phyloP scores from a whole-genome alignment of 2,888 invertebrate genomes.

The Nemapogon koenigi region DNA sequence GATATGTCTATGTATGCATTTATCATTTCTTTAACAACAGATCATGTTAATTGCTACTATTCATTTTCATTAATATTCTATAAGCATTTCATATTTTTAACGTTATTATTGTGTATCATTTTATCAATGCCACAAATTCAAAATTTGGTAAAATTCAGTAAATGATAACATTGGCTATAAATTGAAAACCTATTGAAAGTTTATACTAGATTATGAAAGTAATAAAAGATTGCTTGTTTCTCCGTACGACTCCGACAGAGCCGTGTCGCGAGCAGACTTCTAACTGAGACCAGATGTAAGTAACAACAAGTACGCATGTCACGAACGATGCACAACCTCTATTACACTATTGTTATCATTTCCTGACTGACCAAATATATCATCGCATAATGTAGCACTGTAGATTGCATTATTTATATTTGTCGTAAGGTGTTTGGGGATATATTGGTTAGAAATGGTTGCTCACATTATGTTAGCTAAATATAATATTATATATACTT shows the following conservation, averaged over 20 bases:
- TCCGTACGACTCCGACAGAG: constrained; percentile 37
- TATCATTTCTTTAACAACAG: too few relatives aligned
- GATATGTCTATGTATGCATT: too few relatives aligned
- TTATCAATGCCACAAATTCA: too few relatives aligned
- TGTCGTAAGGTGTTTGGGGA: not conserved
- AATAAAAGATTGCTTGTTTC: constrained; percentile 29
- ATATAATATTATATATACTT: not conserved
- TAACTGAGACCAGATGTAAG: constrained; percentile 42
- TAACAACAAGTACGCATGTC: constrained; percentile 22
- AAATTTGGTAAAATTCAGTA: constrained; percentile 25
- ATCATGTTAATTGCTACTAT: too few relatives aligned
- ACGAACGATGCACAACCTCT: constrained; percentile 12
- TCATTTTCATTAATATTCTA: too few relatives aligned
- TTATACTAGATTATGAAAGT: constrained; percentile 17
- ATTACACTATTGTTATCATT: constrained; percentile 42
- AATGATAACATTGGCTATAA: constrained; percentile 38
- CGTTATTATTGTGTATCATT: too few relatives aligned
- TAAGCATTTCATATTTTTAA: too few relatives aligned
- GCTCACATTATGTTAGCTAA: too few relatives aligned
- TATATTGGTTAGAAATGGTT: not conserved
- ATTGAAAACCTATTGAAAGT: constrained; percentile 14
- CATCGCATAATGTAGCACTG: not conserved
- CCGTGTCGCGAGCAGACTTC: constrained; percentile 39
- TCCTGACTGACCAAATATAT: constrained; percentile 31
- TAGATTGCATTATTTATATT: not conserved